Percentiles rank a stretch among this genome's conserved stretches.
phyloP scores from a whole-genome alignment of 2,888 invertebrate species.

The Psylliodes chrysocephalus region DNA sequence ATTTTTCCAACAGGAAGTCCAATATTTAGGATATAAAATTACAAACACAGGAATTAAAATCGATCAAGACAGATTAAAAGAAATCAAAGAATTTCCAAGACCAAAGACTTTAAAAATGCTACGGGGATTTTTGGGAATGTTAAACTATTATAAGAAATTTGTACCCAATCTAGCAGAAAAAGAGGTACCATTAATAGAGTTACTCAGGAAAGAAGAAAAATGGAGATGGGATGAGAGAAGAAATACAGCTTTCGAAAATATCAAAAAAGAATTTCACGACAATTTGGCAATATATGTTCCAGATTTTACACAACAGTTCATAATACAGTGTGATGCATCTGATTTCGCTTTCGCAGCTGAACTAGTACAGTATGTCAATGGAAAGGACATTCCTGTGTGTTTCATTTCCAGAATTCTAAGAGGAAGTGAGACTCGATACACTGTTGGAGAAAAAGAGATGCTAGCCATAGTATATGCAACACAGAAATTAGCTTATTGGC shows the following conservation, averaged over 20 bases:
- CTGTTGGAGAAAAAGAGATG: constrained; percentile 14
- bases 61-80: constrained; percentile 12
- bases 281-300: constrained; percentile 17
- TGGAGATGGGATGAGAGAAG: constrained; percentile 20
- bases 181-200: constrained; percentile 17
- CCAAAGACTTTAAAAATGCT: constrained; percentile 23
- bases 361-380: constrained; percentile 8
- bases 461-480: constrained; percentile 20
- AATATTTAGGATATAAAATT: constrained; percentile 20
- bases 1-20: constrained; percentile 20
- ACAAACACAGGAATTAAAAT: constrained; percentile 9
- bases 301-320: constrained; percentile 7
- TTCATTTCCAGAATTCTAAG: constrained; percentile 9
- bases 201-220: constrained; percentile 24
- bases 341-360: constrained; percentile 12
- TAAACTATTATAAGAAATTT: constrained; percentile 27
- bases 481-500: constrained; percentile 18
- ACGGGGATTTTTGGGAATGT: constrained; percentile 27
- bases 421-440: constrained; percentile 13
- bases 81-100: constrained; percentile 17
- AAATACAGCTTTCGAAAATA: constrained; percentile 18
- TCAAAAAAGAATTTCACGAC: constrained; percentile 12
- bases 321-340: constrained; percentile 18
- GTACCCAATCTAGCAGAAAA: constrained; percentile 14
- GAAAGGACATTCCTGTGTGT: constrained; percentile 14